Evolutionary conservation across 2,797 vertebrate genomes (phyloP), one percentile per base, ranked within the genome.

Genomic region (Malurus leucopterus): DNA sequence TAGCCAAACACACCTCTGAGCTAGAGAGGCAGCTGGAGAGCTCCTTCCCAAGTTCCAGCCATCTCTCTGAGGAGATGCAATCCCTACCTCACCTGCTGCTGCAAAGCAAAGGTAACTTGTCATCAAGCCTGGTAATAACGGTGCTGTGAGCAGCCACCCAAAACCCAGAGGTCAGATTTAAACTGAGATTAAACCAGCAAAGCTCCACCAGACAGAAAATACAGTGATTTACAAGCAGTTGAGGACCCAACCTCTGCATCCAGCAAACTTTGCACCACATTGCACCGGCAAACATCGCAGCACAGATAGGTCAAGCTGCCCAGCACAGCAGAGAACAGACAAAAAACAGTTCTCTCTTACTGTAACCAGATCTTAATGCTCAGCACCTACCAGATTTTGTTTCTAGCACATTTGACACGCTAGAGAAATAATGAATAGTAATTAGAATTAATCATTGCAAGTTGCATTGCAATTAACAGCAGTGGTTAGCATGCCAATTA

Each of bases 361-460:
- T 77, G 29, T 27, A 85, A 61, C 32, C 13, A 23, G 7, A 89
- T 65, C 34, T 46, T n/a, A 36, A 27, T 17, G 62, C 72, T 86
- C 64, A 62, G 65, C 41, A 87, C 65, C 58, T 40, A 86, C 30
- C 67, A 91, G 77, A 71, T 76, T 86, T 65, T 90, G 54, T 75
- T 93, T 92, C 84, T 40, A 65, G 78, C 32, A 19, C 41, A 78
- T 88, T 84, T 80, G 88, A 90, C 69, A 90, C 0, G 3, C 82
- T 89, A 51, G 44, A 67, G 70, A 92, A 95, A 85, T 91, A 89
- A 92, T 75, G 55, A 92, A 74, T 30, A 77, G 58, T 50, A 85
- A 90, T 95, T 84, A 71, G 51, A 90, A 91, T 89, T 92, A 89
- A 89, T 85, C 41, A 55, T n/a, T 63, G 38, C 34, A 46, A 72